Evolutionary conservation across 2,113 vertebrate species (phyloP).

Genomic region (Falco punctatus): DNA sequence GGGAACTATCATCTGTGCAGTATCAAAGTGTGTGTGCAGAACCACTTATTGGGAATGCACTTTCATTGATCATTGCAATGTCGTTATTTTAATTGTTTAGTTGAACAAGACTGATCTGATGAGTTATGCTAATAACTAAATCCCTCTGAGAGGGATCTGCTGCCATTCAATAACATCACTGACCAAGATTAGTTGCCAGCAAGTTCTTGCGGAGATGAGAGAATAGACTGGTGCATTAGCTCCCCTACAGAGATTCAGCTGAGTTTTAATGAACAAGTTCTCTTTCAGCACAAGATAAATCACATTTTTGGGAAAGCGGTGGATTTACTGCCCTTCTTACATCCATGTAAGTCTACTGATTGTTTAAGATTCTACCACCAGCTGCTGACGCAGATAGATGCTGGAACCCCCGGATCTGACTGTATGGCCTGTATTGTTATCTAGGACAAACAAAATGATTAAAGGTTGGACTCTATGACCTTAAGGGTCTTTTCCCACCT

Average conservation of each 20-base stretch:
- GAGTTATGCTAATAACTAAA: constrained; percentile 1
- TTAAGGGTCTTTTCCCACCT: not conserved
- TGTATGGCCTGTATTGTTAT: not conserved
- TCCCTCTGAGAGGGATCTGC: constrained; percentile 11
- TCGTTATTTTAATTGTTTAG: constrained; percentile 49
- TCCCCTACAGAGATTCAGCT: not conserved
- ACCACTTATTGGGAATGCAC: not conserved
- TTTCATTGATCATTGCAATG: constrained; percentile 34
- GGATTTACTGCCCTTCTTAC: not conserved
- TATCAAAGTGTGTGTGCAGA: not conserved
- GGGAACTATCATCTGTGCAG: not conserved
- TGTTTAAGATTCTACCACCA: not conserved
- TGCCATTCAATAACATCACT: not conserved
- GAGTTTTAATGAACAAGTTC: not conserved
- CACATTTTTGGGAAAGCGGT: not conserved
- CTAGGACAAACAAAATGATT: not conserved
- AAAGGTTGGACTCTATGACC: not conserved
- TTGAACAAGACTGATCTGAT: constrained; percentile 31
- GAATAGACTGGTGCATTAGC: not conserved
- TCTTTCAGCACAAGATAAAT: not conserved
- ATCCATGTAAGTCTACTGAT: not conserved
- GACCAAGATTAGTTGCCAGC: constrained; percentile 6
- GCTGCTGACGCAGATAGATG: not conserved
- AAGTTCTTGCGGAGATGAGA: not conserved
- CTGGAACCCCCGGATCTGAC: not conserved